These are phyloP conservation scores for Pitta sordida DNA, from an alignment of 2,113 vertebrate genomes.

Conservation along the genomic window DNA sequence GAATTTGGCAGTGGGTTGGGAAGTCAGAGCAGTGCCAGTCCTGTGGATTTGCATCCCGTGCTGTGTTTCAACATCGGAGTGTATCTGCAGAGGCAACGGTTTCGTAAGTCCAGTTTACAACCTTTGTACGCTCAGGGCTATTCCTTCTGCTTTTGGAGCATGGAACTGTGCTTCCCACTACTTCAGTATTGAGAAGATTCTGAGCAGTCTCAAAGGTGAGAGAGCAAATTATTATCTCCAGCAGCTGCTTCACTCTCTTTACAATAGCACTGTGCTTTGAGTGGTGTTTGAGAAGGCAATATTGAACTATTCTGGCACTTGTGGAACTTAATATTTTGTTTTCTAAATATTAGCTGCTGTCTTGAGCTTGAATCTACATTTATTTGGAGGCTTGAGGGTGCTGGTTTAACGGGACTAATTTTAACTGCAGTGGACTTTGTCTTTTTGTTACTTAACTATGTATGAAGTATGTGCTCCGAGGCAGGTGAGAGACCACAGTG, in stretches of 20 bases:
- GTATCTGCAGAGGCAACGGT: not conserved
- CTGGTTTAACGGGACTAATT: not conserved
- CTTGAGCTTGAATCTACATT: not conserved
- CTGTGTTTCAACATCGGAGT: not conserved
- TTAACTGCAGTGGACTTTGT: not conserved
- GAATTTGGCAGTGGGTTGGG: conserved; percentile 18
- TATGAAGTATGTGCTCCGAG: not conserved
- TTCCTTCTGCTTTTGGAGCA: not conserved
- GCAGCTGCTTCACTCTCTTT: not conserved
- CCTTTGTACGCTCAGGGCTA: not conserved
- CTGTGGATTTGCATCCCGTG: not conserved
- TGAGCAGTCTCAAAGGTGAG: not conserved
- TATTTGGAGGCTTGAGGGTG: not conserved
- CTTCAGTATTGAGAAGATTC: not conserved
- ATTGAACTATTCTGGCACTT: not conserved
- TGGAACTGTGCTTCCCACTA: not conserved
- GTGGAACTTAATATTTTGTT: not conserved
- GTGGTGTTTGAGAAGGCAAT: not conserved
- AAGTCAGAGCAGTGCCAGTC: not conserved
- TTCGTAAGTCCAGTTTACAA: not conserved
- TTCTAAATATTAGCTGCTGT: not conserved
- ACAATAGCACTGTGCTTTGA: not conserved
- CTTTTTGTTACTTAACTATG: not conserved
- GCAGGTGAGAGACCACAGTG: not conserved
- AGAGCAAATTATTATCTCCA: not conserved